Evolutionary conservation across 2,888 invertebrate genomes (phyloP), one percentile per base, ranked within the genome.

Genomic region (Sceliomorpha sp.): DNA sequence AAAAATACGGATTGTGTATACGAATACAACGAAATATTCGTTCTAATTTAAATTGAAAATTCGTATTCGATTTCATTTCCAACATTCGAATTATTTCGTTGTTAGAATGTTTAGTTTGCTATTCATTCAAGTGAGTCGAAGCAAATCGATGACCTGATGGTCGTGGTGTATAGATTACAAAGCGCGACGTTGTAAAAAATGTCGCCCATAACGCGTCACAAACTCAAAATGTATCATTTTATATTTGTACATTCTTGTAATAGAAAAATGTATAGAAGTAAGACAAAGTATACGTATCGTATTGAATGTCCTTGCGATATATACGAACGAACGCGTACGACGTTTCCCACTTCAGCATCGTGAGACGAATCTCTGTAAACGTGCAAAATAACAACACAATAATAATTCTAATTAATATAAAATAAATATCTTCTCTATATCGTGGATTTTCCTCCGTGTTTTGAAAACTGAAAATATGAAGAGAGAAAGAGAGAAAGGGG

Each of bases 281-380:
- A 40, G 27, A 56, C 37, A 42, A 48, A 37, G 60, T 67, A 60
- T 60, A 60, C 59, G 55, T 48, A 48, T 37, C 39, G 37, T 10
- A 12, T 24, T 4, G 32, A 15, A 60, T 60, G 70, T 64, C 53
- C 64, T 70, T 70, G 64, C 70, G 60, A 64, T 45, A 51, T 68
- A 58, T 37, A 45, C 58, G 58, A 62, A 47, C 53, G 58, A 63
- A 32, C 53, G 53, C 58, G 45, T 36, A 50, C 58, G n/a, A n/a
- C 31, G 42, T 40, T 34, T 47, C 51, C 47, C 17, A 56, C 37
- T 29, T 36, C 47, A 51, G 51, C 56, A 56, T 20, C 32, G 51
- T 51, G 50, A 40, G 58, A 45, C 36, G 12, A 40, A 29, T 7
- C 40, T 13, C 37, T 56, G 48, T 29, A n/a, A 44, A 37, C 53